A percentile compares a stretch with the other conserved stretches of the same genome.
Evolutionary conservation across 2,888 invertebrate genomes (phyloP).

Genomic region (Lasioglossum calceatum): DNA sequence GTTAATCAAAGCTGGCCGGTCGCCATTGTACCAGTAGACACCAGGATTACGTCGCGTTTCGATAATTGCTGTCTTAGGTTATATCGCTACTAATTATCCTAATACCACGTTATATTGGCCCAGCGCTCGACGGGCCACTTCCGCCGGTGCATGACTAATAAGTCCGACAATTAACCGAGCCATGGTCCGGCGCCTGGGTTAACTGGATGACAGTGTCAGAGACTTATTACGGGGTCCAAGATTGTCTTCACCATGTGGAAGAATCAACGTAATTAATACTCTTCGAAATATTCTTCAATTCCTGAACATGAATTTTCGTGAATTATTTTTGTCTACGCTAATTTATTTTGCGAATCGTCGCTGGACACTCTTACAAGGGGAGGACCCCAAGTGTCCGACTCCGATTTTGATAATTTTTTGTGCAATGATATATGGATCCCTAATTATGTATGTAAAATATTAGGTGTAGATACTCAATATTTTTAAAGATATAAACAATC

Average conservation of each 20-base stretch:
- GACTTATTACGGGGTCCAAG: background rate
- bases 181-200: background rate
- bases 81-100: constrained; percentile 53
- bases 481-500: no score
- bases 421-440: no score
- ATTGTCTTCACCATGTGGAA: background rate
- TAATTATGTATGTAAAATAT: no score
- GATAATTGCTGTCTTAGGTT: constrained; percentile 61
- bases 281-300: background rate
- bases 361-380: no score
- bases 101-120: constrained; percentile 28
- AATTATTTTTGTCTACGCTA: background rate
- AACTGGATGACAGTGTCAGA: background rate
- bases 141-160: background rate
- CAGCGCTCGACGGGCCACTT: background rate
- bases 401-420: no score
- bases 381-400: no score
- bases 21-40: constrained; percentile 33
- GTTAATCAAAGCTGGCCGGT: constrained; percentile 61
- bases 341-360: background rate
- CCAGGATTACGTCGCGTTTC: constrained; percentile 54
- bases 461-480: no score
- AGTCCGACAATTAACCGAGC: constrained; percentile 10
- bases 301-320: background rate
- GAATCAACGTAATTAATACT: background rate